Percentiles rank a stretch among this genome's conserved stretches.
Conservation (phyloP, 2,797 vertebrate species). For the Dicrostonyx torquatus region DNA sequence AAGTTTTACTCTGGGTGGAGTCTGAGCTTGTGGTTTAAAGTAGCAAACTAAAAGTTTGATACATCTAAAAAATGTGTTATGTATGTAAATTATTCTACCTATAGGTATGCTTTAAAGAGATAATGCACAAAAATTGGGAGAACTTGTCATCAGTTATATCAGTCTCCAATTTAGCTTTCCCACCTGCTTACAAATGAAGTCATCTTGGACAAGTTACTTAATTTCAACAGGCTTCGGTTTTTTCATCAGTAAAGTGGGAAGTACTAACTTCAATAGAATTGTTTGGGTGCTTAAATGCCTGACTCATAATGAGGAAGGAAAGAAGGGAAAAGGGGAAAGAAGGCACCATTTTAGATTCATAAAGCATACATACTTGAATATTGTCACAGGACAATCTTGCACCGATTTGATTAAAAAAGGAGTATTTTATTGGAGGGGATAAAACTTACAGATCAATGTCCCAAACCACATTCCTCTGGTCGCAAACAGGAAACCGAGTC, state of each 20-base stretch:
- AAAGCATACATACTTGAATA: background rate
- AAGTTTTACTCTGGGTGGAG: background rate
- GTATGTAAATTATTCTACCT: background rate
- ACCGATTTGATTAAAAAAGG: no score
- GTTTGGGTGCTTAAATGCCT: conserved; percentile 20
- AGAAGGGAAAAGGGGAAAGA: background rate
- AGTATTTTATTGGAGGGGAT: no score
- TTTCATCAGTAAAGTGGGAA: background rate
- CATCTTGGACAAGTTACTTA: conserved; percentile 15
- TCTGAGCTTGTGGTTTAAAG: conserved; percentile 2
- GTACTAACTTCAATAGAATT: background rate
- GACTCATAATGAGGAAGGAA: background rate
- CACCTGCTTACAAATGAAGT: background rate
- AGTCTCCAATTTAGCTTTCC: background rate
- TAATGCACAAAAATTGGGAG: background rate
- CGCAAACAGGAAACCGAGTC: no score
- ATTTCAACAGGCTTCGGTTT: conserved; percentile 11
- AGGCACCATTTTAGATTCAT: conserved; percentile 5
- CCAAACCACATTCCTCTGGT: no score
- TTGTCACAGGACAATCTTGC: no score
- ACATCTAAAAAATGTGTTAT: conserved; percentile 20
- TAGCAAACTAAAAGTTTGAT: conserved; percentile 39
- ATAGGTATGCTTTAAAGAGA: background rate
- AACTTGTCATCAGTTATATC: background rate
- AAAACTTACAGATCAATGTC: no score